Base-by-base conservation (phyloP, 2,113 vertebrate species). In the Pachyramphus minor region DNA sequence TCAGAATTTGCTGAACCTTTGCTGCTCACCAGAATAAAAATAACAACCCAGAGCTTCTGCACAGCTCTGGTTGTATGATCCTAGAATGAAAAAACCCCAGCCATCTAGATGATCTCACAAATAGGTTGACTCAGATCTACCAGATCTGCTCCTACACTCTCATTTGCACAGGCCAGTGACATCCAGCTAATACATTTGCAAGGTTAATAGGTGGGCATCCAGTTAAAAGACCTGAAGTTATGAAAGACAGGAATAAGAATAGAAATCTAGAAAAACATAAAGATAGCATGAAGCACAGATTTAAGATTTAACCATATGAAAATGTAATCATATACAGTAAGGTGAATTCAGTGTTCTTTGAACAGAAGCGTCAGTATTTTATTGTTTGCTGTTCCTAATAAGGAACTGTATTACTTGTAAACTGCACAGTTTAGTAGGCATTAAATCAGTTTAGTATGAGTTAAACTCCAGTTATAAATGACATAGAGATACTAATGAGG, bases 71-170 rank as follows among this genome's bases (percentile, higher is more conserved):
- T 7, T 50, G 31, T 31, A 35, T 23, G 6, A 87, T 3, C 18
- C 3, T 37, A n/a, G 27, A 11, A n/a, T 1, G 33, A 27, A 59
- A 67, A 22, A 25, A 8, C 9, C 6, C 33, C 4, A 16, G 0
- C 9, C 55, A 8, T 58, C 31, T 45, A 8, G 12, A 33, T 74
- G 16, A 62, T 20, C 63, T 69, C 8, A 72, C 8, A 62, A 86
- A 59, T 53, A 56, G 47, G 3, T 37, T 44, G 30, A 66, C 5
- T 50, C 12, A 69, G 23, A 25, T 13, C 22, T 42, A 77, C 3
- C 4, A 30, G 21, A 87, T 17, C 50, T 60, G 42, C 4, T 90
- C 24, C 19, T 56, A 27, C 10, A 33, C 2, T 4, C 2, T 41
- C 14, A 25, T 45, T 83, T 88, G 55, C 45, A 66, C 19, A 49